Base-by-base conservation (phyloP, 2,888 invertebrate species). In the Lysandra bellargus region DNA sequence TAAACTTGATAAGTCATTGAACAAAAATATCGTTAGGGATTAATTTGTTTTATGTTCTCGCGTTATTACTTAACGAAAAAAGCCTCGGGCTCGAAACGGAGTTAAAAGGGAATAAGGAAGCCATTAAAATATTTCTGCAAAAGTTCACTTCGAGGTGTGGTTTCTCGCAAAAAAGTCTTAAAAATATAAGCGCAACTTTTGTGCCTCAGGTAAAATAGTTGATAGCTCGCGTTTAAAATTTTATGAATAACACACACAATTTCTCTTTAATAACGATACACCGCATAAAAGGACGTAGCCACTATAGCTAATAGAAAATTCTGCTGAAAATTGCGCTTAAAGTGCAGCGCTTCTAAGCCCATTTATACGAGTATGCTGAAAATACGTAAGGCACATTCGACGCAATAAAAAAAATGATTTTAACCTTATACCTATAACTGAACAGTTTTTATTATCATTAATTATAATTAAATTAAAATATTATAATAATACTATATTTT, bases 321-420 rank as follows among this genome's bases (percentile, higher is more conserved):
- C 44, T 78, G 78, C 61, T 78, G 78, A 78, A 78, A 78, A 78
- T 78, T 78, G 44, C 61, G 61, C 78, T 78, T 78, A 78, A 77
- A 78, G 44, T 78, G 78, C 78, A 78, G 40, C 78, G 61, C 77
- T 57, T 49, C 76, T 76, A 76, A 76, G 57, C 76, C 76, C 76
- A 33, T 76, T 76, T 76, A 57, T 57, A 33, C 76, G 33, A 37
- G 69, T 5, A 69, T 37, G 76, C 57, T 33, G 33, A 76, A 69
- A 76, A 76, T 57, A 76, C 53, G 6, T 53, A 88, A 69, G 9
- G 4, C 30, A 69, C 12, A 14, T 1, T 4, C 1, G 14, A 33
- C 33, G 33, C 14, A 1, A 4, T 69, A 5, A 14, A 69, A 37
- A 37, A 69, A 69, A 0, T 64, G 12, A 12, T 30, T 64, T 7